A percentile compares a stretch with the other conserved stretches of the same genome.
Evolutionary conservation across 1,140 invertebrate genomes (phyloP).

Genomic region (Lordiphosa clarofinis): DNA sequence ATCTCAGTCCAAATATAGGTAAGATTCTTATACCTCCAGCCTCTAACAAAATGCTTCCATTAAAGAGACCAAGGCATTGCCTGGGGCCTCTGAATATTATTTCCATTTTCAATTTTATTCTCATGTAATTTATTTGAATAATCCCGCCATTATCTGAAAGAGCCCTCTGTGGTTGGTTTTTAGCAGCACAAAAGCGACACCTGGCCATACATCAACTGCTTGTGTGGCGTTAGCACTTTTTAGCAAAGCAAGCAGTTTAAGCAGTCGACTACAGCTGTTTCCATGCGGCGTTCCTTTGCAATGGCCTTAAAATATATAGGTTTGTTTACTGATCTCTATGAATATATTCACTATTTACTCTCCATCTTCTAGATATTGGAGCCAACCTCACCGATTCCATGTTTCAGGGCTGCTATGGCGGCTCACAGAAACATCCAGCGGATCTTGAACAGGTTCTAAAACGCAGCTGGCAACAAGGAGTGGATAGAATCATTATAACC

Average conservation of each 20-base stretch:
- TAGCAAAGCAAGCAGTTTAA: background rate
- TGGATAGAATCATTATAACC: conserved; percentile 94
- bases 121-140: no score
- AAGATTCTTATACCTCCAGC: no score
- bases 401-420: conserved; percentile 93
- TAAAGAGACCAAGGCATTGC: no score
- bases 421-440: conserved; percentile 89
- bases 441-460: conserved; percentile 84
- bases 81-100: no score
- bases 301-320: conserved; percentile 68
- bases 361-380: conserved; percentile 87
- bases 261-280: background rate
- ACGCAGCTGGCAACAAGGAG: conserved; percentile 82
- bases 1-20: no score
- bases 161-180: no score
- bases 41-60: no score
- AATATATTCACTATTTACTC: background rate
- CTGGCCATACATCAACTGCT: no score
- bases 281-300: conserved; percentile 33
- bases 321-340: conserved; percentile 8
- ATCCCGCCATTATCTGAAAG: no score
- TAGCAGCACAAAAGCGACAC: no score
- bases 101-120: no score
- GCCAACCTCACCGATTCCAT: conserved; percentile 95
- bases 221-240: no score